phyloP scores from a whole-genome alignment of 2,113 vertebrate genomes.

The Tauraco erythrolophus region DNA sequence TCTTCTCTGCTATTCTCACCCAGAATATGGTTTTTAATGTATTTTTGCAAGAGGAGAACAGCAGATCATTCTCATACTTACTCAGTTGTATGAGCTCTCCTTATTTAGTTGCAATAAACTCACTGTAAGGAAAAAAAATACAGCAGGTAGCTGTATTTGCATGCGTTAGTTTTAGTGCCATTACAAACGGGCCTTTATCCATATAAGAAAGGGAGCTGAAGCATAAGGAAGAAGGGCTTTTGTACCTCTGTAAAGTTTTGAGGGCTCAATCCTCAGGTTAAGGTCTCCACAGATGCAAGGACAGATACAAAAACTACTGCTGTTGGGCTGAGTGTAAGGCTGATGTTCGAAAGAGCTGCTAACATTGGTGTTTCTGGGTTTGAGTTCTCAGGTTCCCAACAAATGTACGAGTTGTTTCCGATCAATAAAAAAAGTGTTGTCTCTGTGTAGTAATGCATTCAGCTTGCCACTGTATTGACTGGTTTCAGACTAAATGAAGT shows the following conservation, averaged over 20 bases:
- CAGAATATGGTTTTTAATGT: neutral
- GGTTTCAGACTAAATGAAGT: neutral
- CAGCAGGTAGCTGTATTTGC: neutral
- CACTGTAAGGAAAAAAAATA: neutral
- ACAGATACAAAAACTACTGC: neutral
- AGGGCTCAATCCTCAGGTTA: neutral
- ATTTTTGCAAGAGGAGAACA: neutral
- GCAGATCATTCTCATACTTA: neutral
- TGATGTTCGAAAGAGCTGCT: neutral
- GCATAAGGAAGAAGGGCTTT: neutral
- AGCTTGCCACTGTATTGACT: neutral
- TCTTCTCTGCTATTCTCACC: neutral
- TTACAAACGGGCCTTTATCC: neutral
- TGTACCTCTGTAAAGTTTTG: neutral
- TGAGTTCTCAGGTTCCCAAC: neutral
- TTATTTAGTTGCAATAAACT: neutral
- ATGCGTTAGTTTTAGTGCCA: neutral
- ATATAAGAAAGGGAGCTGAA: neutral
- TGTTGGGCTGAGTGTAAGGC: neutral
- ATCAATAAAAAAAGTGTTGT: neutral
- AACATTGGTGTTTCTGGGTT: neutral
- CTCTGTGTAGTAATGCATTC: neutral
- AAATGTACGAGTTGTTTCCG: neutral
- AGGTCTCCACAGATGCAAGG: neutral
- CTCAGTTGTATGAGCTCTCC: neutral